Evolutionary conservation across 2,888 invertebrate species (phyloP).

Genomic region (Drosophila rellima): DNA sequence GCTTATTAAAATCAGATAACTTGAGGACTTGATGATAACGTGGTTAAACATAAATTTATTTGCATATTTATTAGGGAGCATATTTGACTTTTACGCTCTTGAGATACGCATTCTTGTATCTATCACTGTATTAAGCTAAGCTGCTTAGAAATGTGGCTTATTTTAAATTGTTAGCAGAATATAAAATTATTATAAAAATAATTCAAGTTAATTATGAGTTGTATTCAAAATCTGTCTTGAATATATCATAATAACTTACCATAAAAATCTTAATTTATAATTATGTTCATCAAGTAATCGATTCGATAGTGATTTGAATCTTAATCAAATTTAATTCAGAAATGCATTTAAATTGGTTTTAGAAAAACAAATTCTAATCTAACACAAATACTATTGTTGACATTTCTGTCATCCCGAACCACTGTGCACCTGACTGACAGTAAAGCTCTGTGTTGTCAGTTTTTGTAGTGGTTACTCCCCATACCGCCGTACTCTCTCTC

Average conservation of each 20-base stretch:
- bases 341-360: constrained; percentile 2
- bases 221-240: too few relatives aligned
- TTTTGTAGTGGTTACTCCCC: constrained; percentile 53
- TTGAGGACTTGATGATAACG: constrained; percentile 34
- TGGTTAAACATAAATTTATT: constrained; percentile 39
- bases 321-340: not conserved
- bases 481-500: not conserved
- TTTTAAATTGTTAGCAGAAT: not conserved
- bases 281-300: too few relatives aligned
- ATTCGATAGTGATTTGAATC: not conserved
- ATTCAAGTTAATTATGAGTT: too few relatives aligned
- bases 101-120: not conserved
- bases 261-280: too few relatives aligned
- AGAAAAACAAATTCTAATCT: not conserved
- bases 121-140: not conserved
- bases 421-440: constrained; percentile 63
- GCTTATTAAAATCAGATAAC: constrained; percentile 56
- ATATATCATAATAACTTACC: too few relatives aligned
- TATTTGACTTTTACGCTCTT: not conserved
- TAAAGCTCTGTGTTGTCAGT: constrained; percentile 62
- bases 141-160: not conserved
- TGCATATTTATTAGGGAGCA: constrained; percentile 33
- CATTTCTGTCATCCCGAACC: constrained; percentile 33
- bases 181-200: too few relatives aligned
- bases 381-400: constrained; percentile 9